Evolutionary conservation across 2,797 vertebrate genomes (phyloP).

Genomic region (Myotis findleyi): DNA sequence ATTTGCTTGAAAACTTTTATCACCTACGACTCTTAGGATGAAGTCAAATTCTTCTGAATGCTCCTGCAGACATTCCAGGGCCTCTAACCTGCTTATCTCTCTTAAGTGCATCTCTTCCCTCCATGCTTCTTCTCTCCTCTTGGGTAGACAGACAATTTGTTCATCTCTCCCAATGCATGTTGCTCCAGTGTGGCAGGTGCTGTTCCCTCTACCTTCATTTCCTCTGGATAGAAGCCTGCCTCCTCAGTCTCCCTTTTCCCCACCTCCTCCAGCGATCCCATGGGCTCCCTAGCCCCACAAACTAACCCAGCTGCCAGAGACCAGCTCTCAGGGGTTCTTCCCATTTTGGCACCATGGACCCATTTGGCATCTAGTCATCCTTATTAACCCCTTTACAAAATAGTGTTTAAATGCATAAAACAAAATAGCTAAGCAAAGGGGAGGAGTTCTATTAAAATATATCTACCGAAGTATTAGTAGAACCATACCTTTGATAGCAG

Average conservation of each 20-base stretch:
- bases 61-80: neutral
- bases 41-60: neutral
- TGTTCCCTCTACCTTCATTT: neutral
- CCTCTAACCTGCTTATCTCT: neutral
- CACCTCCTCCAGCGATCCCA: neutral
- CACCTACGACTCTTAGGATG: neutral
- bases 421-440: neutral
- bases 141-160: neutral
- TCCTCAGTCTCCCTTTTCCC: neutral
- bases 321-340: neutral
- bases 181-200: neutral
- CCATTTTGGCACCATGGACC: neutral
- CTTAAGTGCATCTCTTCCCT: neutral
- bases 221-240: neutral
- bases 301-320: neutral
- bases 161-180: neutral
- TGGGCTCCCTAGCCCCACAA: fast-evolving
- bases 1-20: neutral
- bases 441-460: neutral
- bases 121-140: neutral
- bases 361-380: neutral
- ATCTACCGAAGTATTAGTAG: neutral
- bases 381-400: neutral
- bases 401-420: neutral
- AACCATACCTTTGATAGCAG: neutral